Percentiles rank a stretch among this genome's conserved stretches.
These are phyloP conservation scores for Sylvia atricapilla DNA, from an alignment of 2,113 vertebrate species.

Conservation along the genomic window DNA sequence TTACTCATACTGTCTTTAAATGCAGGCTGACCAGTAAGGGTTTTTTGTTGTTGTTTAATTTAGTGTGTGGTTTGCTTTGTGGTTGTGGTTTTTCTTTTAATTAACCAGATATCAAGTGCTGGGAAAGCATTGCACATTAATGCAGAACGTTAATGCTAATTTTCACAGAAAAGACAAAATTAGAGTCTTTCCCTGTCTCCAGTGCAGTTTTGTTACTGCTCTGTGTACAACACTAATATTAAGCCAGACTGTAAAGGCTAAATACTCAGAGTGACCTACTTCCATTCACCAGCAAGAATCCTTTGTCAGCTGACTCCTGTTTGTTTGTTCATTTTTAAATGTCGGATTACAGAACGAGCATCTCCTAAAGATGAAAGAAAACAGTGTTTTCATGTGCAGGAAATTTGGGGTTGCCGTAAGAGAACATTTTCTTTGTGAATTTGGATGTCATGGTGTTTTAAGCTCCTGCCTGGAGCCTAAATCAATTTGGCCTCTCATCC, in stretches of 20 bases:
- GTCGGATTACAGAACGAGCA: constrained; percentile 14
- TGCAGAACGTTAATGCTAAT: constrained; percentile 18
- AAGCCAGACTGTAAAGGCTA: constrained; percentile 47
- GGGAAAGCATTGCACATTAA: constrained; percentile 11
- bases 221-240: constrained; percentile 14
- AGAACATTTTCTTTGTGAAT: constrained; percentile 57
- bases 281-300: constrained; percentile 55
- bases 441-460: constrained; percentile 46
- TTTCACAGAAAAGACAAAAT: constrained; percentile 27
- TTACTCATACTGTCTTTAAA: constrained; percentile 52
- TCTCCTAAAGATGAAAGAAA: constrained; percentile 61
- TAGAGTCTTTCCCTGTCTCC: constrained; percentile 9
- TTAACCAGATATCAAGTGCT: not conserved
- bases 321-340: constrained; percentile 60
- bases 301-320: constrained; percentile 24
- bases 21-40: constrained; percentile 30
- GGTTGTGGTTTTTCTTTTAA: constrained; percentile 31
- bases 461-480: constrained; percentile 46
- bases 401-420: constrained; percentile 39
- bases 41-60: constrained; percentile 36
- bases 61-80: constrained; percentile 37
- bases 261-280: constrained; percentile 52
- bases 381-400: constrained; percentile 48
- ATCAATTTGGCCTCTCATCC: constrained; percentile 54
- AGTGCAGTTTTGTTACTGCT: constrained; percentile 15